Evolutionary conservation across 2,797 vertebrate genomes (phyloP).

Genomic region (Loriculus beryllinus): DNA sequence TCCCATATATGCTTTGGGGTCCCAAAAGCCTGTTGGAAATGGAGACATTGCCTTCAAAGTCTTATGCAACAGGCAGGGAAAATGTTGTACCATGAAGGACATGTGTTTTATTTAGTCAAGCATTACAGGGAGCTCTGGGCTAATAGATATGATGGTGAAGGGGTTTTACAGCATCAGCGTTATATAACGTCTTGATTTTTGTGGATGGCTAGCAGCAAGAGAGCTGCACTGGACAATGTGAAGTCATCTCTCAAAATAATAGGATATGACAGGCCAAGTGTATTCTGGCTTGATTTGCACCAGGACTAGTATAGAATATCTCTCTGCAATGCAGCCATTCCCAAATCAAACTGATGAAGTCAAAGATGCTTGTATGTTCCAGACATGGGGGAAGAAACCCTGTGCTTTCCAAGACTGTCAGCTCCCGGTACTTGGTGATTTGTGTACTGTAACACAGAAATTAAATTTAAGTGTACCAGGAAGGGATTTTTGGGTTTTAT

Average conservation of each 20-base stretch:
- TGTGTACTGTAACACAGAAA: neutral
- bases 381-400: neutral
- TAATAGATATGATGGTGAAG: neutral
- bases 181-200: neutral
- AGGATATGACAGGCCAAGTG: neutral
- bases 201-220: neutral
- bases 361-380: neutral
- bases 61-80: neutral
- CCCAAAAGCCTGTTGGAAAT: neutral
- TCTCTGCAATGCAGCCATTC: neutral
- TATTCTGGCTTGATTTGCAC: neutral
- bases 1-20: neutral
- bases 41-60: neutral
- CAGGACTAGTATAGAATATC: neutral
- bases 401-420: neutral
- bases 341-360: neutral
- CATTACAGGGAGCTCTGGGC: neutral
- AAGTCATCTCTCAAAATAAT: neutral
- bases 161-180: neutral
- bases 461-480: neutral
- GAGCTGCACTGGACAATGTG: neutral
- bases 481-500: neutral
- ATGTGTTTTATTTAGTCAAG: neutral
- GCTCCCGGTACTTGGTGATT: neutral
- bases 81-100: neutral